These are phyloP conservation scores for Sorex maritimensis DNA, from an alignment of 2,797 vertebrate species.

Conservation along the genomic window DNA sequence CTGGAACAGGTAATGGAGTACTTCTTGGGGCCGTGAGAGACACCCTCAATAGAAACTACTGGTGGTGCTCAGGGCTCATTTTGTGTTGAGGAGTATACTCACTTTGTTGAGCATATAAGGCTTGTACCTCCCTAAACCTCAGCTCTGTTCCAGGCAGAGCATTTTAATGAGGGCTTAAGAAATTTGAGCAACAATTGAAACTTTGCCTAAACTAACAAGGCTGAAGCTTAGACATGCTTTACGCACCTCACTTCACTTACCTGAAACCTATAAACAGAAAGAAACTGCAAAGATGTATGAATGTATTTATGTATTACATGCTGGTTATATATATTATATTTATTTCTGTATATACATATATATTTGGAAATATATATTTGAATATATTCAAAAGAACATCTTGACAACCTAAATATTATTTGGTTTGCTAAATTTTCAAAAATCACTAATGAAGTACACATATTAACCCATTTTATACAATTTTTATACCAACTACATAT, in stretches of 20 bases:
- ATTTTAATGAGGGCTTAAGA: slow-evolving; percentile 37
- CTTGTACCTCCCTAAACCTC: too few relatives aligned
- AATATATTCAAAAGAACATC: slow-evolving; percentile 56
- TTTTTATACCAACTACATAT: not conserved
- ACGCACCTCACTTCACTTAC: slow-evolving; percentile 52
- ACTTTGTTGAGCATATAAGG: too few relatives aligned
- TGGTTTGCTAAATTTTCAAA: slow-evolving; percentile 60
- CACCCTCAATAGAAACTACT: too few relatives aligned
- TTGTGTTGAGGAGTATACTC: too few relatives aligned
- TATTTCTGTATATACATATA: too few relatives aligned
- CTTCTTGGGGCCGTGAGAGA: too few relatives aligned
- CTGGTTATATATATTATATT: too few relatives aligned
- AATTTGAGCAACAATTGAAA: not conserved
- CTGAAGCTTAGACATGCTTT: slow-evolving; percentile 67
- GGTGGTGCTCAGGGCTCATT: too few relatives aligned
- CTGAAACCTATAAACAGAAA: slow-evolving; percentile 29
- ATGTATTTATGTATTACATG: not conserved
- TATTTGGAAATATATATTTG: not conserved
- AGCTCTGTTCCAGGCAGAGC: not conserved
- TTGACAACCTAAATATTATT: slow-evolving; percentile 74
- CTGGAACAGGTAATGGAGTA: too few relatives aligned
- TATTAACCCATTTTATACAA: not conserved
- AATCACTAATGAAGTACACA: slow-evolving; percentile 7
- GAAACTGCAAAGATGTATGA: slow-evolving; percentile 15
- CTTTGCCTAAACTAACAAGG: slow-evolving; percentile 36